Evolutionary conservation across 2,888 invertebrate species (phyloP).

Genomic region (Sussaba pulchella): DNA sequence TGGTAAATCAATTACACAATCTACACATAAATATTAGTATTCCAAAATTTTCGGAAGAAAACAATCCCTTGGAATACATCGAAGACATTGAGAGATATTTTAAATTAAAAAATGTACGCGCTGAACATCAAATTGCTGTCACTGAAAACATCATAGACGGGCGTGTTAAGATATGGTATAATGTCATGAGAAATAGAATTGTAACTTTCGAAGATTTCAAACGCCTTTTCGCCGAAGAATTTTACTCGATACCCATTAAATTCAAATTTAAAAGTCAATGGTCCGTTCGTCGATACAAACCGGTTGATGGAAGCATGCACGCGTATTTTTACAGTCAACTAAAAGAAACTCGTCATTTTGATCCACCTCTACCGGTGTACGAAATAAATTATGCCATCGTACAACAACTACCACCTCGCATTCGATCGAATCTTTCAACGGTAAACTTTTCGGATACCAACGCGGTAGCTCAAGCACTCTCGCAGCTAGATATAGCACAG

Average conservation of each 20-base stretch:
- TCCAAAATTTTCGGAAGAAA: constrained; percentile 28
- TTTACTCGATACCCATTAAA: constrained; percentile 47
- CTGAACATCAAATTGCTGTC: constrained; percentile 18
- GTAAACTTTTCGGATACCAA: constrained; percentile 53
- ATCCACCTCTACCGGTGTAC: constrained; percentile 23
- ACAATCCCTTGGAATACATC: constrained; percentile 33
- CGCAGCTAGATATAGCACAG: constrained; percentile 1
- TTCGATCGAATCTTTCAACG: not conserved
- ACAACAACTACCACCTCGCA: constrained; percentile 32
- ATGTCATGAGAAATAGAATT: constrained; percentile 13
- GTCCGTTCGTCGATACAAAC: constrained; percentile 3
- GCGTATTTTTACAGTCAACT: constrained; percentile 36
- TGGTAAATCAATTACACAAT: constrained; percentile 36
- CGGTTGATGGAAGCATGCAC: not conserved
- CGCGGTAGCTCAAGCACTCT: constrained; percentile 8
- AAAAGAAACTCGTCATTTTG: constrained; percentile 40
- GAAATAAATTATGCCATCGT: constrained; percentile 45
- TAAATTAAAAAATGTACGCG: constrained; percentile 35
- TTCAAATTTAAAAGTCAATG: constrained; percentile 37
- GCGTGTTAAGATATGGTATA: constrained; percentile 41
- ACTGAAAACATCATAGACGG: constrained; percentile 43
- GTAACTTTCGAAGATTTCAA: constrained; percentile 25
- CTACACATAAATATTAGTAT: constrained; percentile 30
- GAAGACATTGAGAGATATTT: constrained; percentile 41
- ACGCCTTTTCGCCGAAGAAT: constrained; percentile 25